phyloP scores from a whole-genome alignment of 2,113 vertebrate species.

The Peromyscus polionotus region DNA sequence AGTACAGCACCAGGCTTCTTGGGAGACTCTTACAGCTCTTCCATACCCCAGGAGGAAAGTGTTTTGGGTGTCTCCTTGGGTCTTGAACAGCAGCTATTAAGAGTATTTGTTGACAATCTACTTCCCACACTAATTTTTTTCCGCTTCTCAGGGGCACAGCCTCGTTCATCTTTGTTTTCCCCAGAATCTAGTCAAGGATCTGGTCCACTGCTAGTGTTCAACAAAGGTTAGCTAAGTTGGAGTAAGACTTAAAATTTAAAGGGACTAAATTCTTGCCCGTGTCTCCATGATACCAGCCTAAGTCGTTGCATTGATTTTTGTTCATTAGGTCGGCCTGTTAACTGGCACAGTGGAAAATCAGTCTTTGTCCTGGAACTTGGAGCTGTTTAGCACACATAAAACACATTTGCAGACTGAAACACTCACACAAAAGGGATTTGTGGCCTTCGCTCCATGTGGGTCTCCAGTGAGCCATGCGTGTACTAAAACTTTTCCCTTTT shows the following conservation, averaged over 20 bases:
- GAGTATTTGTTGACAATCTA: background rate
- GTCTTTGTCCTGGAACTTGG: slow-evolving; percentile 60
- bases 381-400: slow-evolving; percentile 60
- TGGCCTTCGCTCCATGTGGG: slow-evolving; percentile 41
- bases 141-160: background rate
- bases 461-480: slow-evolving; percentile 19
- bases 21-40: background rate
- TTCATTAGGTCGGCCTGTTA: slow-evolving; percentile 40
- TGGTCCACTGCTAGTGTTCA: background rate
- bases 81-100: background rate
- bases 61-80: background rate
- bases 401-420: slow-evolving; percentile 48
- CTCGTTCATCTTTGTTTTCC: slow-evolving; percentile 1
- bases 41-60: background rate
- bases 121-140: background rate
- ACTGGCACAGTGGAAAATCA: slow-evolving; percentile 6
- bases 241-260: slow-evolving; percentile 69
- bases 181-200: background rate
- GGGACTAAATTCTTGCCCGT: slow-evolving; percentile 61
- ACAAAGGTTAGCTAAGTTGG: background rate
- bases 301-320: slow-evolving; percentile 62
- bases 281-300: slow-evolving; percentile 65
- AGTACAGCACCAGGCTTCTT: background rate
- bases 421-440: slow-evolving; percentile 46
- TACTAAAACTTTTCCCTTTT: slow-evolving; percentile 29